These are phyloP conservation scores for Tachycineta bicolor DNA, from an alignment of 2,113 vertebrate genomes.

Conservation along the genomic window DNA sequence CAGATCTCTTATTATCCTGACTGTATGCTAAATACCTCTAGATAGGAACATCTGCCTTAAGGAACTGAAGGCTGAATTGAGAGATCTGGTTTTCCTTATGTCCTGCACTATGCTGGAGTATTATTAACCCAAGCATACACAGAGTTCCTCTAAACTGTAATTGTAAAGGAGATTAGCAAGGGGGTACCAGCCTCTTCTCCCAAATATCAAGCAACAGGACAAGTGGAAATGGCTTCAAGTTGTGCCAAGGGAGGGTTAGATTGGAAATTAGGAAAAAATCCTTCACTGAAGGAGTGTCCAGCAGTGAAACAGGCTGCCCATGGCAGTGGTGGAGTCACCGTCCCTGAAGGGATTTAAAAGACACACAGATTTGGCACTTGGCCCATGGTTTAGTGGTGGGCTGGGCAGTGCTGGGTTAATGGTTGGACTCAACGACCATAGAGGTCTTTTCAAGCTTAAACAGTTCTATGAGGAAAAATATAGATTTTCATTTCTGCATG, in stretches of 20 bases:
- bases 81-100: not conserved
- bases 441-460: not conserved
- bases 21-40: not conserved
- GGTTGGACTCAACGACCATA: not conserved
- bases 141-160: not conserved
- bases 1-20: not conserved
- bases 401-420: not conserved
- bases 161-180: not conserved
- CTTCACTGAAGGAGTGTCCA: not conserved
- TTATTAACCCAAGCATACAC: not conserved
- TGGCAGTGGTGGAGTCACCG: not conserved
- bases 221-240: not conserved
- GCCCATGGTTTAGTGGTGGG: not conserved
- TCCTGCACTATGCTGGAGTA: not conserved
- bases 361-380: fast-evolving
- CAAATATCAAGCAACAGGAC: fast-evolving
- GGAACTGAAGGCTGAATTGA: not conserved
- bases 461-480: not conserved
- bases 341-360: not conserved
- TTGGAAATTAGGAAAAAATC: not conserved
- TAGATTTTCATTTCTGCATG: not conserved
- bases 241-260: not conserved
- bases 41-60: not conserved
- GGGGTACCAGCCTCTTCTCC: not conserved
- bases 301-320: not conserved